Conservation (phyloP, 2,888 invertebrate species). For the Epistrophella euchroma region DNA sequence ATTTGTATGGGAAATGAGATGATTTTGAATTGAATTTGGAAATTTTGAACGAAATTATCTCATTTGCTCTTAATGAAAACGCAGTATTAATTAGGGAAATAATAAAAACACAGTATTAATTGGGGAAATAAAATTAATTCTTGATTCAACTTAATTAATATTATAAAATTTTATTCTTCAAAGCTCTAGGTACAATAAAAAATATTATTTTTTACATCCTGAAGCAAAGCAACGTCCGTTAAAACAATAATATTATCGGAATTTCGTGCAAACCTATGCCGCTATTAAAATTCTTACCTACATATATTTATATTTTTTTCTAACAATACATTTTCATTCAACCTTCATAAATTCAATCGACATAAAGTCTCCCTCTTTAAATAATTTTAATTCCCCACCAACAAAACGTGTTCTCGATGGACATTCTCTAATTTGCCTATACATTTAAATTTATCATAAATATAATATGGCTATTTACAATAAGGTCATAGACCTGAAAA, state of each 20-base stretch:
- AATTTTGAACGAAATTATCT: too few species aligned
- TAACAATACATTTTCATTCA: constrained; percentile 11
- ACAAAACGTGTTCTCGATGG: background rate
- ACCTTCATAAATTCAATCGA: background rate
- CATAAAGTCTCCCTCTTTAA: background rate
- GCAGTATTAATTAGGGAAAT: too few species aligned
- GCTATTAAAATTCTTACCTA: background rate
- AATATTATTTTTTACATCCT: background rate
- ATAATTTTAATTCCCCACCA: background rate
- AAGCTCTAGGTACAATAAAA: background rate
- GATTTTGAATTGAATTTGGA: too few species aligned
- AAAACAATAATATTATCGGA: background rate
- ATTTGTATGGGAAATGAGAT: too few species aligned
- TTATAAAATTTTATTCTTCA: too few species aligned
- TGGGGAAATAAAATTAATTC: too few species aligned
- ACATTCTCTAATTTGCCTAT: background rate
- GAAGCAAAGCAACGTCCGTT: background rate
- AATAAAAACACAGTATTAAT: too few species aligned
- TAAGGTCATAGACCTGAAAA: background rate
- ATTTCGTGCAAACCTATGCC: background rate
- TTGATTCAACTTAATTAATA: too few species aligned
- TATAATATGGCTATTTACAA: constrained; percentile 1
- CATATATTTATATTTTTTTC: too few species aligned
- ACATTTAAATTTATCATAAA: background rate
- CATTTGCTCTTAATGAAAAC: too few species aligned